Evolutionary conservation across 2,113 vertebrate species (phyloP).

Genomic region (Menidia beryllina): DNA sequence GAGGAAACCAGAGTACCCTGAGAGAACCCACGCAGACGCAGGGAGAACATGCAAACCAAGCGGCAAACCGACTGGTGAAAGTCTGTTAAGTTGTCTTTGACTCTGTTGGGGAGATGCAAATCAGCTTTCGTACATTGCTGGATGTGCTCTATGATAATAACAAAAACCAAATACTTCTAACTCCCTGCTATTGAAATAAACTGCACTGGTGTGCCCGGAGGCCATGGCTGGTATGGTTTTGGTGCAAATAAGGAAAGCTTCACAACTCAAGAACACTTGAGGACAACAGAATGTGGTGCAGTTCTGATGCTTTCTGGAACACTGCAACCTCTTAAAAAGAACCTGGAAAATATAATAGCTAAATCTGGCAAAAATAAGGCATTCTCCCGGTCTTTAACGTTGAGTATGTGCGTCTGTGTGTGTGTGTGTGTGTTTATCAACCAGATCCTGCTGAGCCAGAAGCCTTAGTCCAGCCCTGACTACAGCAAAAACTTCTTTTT

Average conservation of each 20-base stretch:
- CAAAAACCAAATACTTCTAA: too few species aligned
- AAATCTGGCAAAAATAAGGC: background rate
- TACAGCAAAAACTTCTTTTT: conserved; percentile 19
- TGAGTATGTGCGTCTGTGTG: background rate
- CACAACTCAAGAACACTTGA: too few species aligned
- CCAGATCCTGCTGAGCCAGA: conserved; percentile 33
- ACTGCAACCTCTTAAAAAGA: background rate
- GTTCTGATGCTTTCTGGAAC: background rate
- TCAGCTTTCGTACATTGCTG: too few species aligned
- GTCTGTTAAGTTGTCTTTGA: too few species aligned
- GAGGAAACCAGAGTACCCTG: too few species aligned
- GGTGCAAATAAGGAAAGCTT: background rate
- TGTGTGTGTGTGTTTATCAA: conserved; percentile 44
- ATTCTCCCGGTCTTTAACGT: conserved; percentile 1
- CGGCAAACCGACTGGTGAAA: too few species aligned
- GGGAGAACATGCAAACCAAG: too few species aligned
- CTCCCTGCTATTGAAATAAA: background rate
- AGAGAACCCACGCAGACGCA: too few species aligned
- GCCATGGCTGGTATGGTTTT: background rate
- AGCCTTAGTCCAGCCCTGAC: conserved; percentile 10
- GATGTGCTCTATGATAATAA: too few species aligned
- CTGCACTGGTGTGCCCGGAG: background rate
- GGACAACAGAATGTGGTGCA: background rate
- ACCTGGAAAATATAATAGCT: background rate
- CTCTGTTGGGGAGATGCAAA: too few species aligned